These are phyloP conservation scores for Thunnus albacares DNA, from an alignment of 2,797 vertebrate species.

Conservation along the genomic window DNA sequence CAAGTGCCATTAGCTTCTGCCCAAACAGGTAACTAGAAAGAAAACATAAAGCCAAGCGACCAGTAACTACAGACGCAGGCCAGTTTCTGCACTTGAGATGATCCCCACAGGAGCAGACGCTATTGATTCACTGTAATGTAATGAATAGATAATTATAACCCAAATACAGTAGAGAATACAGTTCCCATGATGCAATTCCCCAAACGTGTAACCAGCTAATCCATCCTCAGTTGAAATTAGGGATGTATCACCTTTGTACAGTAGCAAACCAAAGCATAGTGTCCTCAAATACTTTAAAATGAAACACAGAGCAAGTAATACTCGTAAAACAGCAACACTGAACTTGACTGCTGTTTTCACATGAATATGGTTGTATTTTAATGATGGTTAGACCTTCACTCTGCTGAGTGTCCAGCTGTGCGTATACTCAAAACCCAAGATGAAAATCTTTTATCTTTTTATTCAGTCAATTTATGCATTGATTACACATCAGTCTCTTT, in stretches of 20 bases:
- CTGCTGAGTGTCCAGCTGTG: constrained; percentile 31
- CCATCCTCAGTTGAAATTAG: constrained; percentile 35
- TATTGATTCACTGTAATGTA: constrained; percentile 70
- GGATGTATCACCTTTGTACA: constrained; percentile 48
- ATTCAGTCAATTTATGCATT: constrained; percentile 30
- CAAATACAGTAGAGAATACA: constrained; percentile 61
- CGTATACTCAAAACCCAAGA: constrained; percentile 3
- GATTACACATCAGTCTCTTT: constrained; percentile 31
- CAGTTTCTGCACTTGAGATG: constrained; percentile 30
- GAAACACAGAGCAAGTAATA: not conserved
- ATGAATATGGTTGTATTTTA: constrained; percentile 20
- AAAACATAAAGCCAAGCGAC: constrained; percentile 42
- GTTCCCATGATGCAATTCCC: constrained; percentile 65
- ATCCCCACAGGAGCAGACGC: constrained; percentile 47
- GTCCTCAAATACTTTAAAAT: constrained; percentile 32
- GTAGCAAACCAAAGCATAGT: constrained; percentile 63
- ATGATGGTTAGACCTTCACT: constrained; percentile 13
- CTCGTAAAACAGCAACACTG: not conserved
- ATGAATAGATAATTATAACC: constrained; percentile 75
- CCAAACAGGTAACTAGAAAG: constrained; percentile 37
- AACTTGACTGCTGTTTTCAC: constrained; percentile 17
- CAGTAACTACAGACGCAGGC: constrained; percentile 44
- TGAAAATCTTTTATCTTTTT: constrained; percentile 23
- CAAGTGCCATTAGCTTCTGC: constrained; percentile 71
- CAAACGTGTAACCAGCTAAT: constrained; percentile 64